Conservation (phyloP, 2,797 vertebrate genomes). For the Parotocinclus haroldoi region DNA sequence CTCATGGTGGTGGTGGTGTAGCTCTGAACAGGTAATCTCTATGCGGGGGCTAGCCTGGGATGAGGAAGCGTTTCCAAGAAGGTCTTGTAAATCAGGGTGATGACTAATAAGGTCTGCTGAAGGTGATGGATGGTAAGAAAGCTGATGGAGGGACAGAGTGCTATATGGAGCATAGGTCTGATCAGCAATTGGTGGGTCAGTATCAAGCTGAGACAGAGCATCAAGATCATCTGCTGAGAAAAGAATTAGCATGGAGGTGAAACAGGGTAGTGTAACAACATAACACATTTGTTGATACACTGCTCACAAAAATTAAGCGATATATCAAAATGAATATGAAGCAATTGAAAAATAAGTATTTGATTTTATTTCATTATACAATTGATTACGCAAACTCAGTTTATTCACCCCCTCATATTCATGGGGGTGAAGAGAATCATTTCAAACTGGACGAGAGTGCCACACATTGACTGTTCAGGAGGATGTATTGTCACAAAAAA, state of each 20-base stretch:
- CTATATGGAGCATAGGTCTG: conserved; percentile 21
- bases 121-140: background rate
- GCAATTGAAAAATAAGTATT: no score
- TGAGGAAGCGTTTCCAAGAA: conserved; percentile 72
- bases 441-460: no score
- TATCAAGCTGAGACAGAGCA: conserved; percentile 8
- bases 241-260: background rate
- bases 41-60: conserved; percentile 87
- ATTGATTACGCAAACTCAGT: no score
- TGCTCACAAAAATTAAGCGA: no score
- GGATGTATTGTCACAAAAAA: no score
- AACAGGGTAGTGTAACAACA: background rate
- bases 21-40: conserved; percentile 92
- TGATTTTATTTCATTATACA: no score
- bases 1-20: conserved; percentile 79
- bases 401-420: no score
- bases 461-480: no score
- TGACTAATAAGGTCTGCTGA: conserved; percentile 48
- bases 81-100: conserved; percentile 72
- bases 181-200: conserved; percentile 2
- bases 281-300: no score
- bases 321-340: no score
- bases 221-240: conserved; percentile 32
- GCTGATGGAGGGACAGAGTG: background rate
- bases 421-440: no score